Conservation (phyloP, 2,888 invertebrate species). For the Choreutis nemorana region DNA sequence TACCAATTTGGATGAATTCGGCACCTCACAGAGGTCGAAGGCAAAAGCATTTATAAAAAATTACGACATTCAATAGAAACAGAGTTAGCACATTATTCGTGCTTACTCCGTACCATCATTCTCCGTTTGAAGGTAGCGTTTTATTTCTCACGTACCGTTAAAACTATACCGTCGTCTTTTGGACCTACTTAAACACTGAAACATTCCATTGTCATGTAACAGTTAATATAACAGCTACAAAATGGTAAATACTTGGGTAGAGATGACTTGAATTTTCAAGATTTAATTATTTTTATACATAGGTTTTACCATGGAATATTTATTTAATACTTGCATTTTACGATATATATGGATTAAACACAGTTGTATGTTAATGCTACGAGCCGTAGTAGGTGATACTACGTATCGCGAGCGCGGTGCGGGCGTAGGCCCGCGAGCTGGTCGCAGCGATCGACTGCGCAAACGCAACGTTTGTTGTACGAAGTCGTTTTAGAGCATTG, state of each 20-base stretch:
- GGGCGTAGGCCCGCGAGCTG: slow-evolving; percentile 22
- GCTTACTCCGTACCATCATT: slow-evolving; percentile 51
- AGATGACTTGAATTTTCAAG: no score
- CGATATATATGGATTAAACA: background rate
- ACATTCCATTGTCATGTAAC: slow-evolving; percentile 13
- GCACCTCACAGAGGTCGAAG: slow-evolving; percentile 59
- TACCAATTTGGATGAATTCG: slow-evolving; percentile 60
- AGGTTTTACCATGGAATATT: no score
- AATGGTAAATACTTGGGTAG: no score
- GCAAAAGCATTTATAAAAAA: slow-evolving; percentile 58
- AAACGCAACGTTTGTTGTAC: slow-evolving; percentile 28
- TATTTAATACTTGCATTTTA: background rate
- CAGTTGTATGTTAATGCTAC: slow-evolving; percentile 10
- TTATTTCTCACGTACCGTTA: slow-evolving; percentile 51
- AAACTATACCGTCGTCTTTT: slow-evolving; percentile 47
- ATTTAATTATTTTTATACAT: no score
- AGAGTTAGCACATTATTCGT: slow-evolving; percentile 62
- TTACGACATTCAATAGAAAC: slow-evolving; percentile 51
- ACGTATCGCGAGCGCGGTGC: slow-evolving; percentile 16
- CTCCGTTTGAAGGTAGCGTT: slow-evolving; percentile 63
- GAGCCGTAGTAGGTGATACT: slow-evolving; percentile 20
- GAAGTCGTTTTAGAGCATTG: slow-evolving; percentile 66
- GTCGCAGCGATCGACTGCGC: slow-evolving; percentile 14
- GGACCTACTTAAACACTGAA: slow-evolving; percentile 30
- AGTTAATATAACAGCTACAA: slow-evolving; percentile 9